A percentile compares a stretch with the other conserved stretches of the same genome.
phyloP scores from a whole-genome alignment of 2,888 invertebrate species.

The Nematopogon swammerdamellus region DNA sequence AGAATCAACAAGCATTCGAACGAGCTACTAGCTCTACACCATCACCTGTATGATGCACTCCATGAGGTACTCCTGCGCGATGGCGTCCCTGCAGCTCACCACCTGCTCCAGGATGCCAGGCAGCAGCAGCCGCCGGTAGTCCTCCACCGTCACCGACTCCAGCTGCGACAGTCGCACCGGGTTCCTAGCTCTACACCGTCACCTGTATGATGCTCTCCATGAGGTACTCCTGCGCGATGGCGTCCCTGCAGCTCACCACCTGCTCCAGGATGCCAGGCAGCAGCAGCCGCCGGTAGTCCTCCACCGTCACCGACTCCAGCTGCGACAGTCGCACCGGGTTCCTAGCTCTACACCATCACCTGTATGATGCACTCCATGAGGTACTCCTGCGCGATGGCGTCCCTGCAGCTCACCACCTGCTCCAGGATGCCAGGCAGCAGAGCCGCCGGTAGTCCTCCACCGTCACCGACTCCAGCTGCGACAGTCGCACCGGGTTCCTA shows the following conservation, averaged over 20 bases:
- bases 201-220: conserved; percentile 99
- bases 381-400: conserved; percentile 98
- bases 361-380: conserved; percentile 99
- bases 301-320: conserved; percentile 89
- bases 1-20: conserved; percentile 82
- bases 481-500: conserved; percentile 94
- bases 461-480: conserved; percentile 92
- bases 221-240: conserved; percentile 98
- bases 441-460: conserved; percentile 87
- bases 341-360: conserved; percentile 95
- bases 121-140: conserved; percentile 86
- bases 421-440: conserved; percentile 96
- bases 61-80: conserved; percentile 99
- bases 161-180: conserved; percentile 93
- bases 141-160: conserved; percentile 89
- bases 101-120: conserved; percentile 98
- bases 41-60: conserved; percentile 98
- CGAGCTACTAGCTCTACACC: conserved; percentile 97
- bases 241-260: conserved; percentile 96
- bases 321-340: conserved; percentile 96
- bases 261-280: conserved; percentile 97
- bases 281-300: conserved; percentile 86
- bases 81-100: conserved; percentile 96
- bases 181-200: conserved; percentile 97
- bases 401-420: conserved; percentile 96